Percentiles rank a stretch among this genome's conserved stretches.
Conservation (phyloP, 2,888 invertebrate genomes). For the Dolichopus griseipennis region DNA sequence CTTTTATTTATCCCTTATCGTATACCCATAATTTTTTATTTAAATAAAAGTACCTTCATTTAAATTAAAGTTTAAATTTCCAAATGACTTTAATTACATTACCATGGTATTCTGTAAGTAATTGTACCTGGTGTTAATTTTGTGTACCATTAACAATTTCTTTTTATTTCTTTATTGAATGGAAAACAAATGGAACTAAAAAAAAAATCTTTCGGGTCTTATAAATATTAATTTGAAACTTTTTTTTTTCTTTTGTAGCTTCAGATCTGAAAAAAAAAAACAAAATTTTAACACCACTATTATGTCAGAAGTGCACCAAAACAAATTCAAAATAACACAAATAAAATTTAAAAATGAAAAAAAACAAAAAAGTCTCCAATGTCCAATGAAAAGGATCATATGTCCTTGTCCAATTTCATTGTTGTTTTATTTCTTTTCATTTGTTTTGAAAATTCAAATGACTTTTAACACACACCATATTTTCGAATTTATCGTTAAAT, state of each 20-base stretch:
- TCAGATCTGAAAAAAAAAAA: not conserved
- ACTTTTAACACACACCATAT: no score
- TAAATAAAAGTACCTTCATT: no score
- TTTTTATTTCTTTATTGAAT: no score
- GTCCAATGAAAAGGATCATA: slow-evolving; percentile 6
- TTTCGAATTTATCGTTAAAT: not conserved
- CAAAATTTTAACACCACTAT: not conserved
- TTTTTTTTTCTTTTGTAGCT: not conserved
- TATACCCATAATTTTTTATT: no score
- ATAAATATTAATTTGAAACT: not conserved
- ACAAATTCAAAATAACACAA: not conserved
- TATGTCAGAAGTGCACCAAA: not conserved
- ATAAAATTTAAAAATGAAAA: not conserved
- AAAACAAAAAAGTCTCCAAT: not conserved
- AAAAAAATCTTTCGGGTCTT: not conserved
- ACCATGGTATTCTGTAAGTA: no score
- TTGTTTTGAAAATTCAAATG: no score
- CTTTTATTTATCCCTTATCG: no score
- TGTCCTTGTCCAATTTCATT: not conserved
- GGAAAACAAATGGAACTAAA: no score
- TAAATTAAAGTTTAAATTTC: no score
- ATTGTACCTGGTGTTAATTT: no score
- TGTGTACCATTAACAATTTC: no score
- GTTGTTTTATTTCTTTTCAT: not conserved
- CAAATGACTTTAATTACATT: no score